phyloP scores from a whole-genome alignment of 2,888 invertebrate species.

The Rhogogaster chlorosoma region DNA sequence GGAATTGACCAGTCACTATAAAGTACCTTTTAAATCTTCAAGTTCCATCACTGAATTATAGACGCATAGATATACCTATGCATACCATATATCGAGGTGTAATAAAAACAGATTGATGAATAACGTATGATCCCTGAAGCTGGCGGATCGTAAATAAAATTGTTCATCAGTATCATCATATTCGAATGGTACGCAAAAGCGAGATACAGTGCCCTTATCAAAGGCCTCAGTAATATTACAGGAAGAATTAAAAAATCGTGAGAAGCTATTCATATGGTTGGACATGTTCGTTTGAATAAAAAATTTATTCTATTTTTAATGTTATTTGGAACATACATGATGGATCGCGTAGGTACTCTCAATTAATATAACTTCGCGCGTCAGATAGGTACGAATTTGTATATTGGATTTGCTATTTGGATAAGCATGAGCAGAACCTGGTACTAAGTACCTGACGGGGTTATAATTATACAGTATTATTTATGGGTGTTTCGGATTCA shows the following conservation, averaged over 20 bases:
- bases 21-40: slow-evolving; percentile 42
- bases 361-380: background rate
- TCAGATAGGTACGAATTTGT: background rate
- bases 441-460: background rate
- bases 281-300: slow-evolving; percentile 31
- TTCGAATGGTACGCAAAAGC: background rate
- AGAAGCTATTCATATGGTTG: slow-evolving; percentile 16
- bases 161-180: background rate
- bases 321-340: background rate
- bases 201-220: background rate
- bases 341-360: background rate
- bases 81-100: background rate
- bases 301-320: slow-evolving; percentile 18
- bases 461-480: background rate
- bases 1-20: slow-evolving; percentile 47
- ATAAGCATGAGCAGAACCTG: background rate
- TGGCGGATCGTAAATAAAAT: background rate
- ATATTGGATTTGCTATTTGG: background rate
- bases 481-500: background rate
- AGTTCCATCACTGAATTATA: slow-evolving; percentile 9
- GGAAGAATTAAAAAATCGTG: background rate
- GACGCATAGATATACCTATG: background rate
- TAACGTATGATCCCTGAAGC: background rate
- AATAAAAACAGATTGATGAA: background rate
- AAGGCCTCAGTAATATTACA: background rate